These are phyloP conservation scores for Salvelinus sp. DNA, from an alignment of 2,113 vertebrate genomes.

Conservation along the genomic window DNA sequence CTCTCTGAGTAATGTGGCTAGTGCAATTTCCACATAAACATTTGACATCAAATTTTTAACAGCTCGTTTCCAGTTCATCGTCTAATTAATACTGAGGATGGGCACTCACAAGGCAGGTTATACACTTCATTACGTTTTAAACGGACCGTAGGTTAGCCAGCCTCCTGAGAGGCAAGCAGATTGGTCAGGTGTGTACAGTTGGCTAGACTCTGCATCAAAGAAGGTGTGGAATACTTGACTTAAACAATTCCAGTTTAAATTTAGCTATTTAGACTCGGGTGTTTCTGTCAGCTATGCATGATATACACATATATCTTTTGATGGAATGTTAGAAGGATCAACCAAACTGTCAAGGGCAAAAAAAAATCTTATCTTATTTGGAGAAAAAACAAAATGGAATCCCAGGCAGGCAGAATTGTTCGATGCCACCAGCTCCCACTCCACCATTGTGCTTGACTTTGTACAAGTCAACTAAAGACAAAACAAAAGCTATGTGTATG, in stretches of 20 bases:
- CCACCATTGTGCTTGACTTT: too few relatives aligned
- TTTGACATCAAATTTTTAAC: constrained; percentile 20
- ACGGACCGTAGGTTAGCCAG: constrained; percentile 24
- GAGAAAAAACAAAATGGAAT: too few relatives aligned
- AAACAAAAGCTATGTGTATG: too few relatives aligned
- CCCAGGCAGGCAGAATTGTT: too few relatives aligned
- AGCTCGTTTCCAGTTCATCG: constrained; percentile 23
- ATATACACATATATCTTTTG: too few relatives aligned
- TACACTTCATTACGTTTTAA: constrained; percentile 30
- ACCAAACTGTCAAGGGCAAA: too few relatives aligned
- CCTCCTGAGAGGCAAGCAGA: constrained; percentile 23
- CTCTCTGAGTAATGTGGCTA: not conserved
- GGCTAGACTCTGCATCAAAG: not conserved
- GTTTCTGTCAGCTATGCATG: too few relatives aligned
- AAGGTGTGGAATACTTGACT: too few relatives aligned
- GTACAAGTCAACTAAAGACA: too few relatives aligned
- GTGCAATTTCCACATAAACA: not conserved
- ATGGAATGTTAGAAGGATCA: too few relatives aligned
- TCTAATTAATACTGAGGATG: constrained; percentile 29
- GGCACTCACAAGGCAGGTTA: constrained; percentile 1
- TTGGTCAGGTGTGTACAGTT: constrained; percentile 32
- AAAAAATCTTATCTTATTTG: too few relatives aligned
- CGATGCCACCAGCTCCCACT: too few relatives aligned
- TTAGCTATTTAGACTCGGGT: constrained; percentile 11
- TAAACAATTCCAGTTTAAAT: constrained; percentile 19